Evolutionary conservation across 2,797 vertebrate species (phyloP), one percentile per base, ranked within the genome.

Genomic region (Bucorvus abyssinicus): DNA sequence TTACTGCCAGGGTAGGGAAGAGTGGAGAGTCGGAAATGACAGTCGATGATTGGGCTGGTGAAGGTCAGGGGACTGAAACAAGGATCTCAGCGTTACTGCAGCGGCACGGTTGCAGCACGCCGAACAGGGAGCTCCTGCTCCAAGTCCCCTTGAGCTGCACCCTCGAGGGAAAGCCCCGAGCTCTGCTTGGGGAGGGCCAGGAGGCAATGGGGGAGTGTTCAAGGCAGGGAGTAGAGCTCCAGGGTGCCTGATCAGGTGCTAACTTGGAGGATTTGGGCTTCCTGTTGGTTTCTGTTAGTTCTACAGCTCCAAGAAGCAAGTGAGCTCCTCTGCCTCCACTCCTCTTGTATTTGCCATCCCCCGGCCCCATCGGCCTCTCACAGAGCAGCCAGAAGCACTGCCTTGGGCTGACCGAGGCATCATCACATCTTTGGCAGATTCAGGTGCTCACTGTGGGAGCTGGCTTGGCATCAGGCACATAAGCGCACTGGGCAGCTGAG

Each of bases 31-130:
- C 59, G 42, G 80, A 78, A 81, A 74, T 40, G 90, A 55, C 86
- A 87, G 71, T n/a, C 81, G 64, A 55, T 74, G 44, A 63, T 90
- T 63, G 88, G 91, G 77, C 85, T 94, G 87, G 65, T 76, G 87
- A 91, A 94, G 85, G 93, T 90, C 82, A 56, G 88, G 91, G 63
- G 73, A 64, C 10, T 20, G 14, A 73, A 93, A 75, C 63, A 50
- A 59, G 71, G 75, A 7, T 57, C 17, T 44, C 32, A 9, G 61
- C 49, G 57, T 67, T 42, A 21, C 27, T 57, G 79, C 84, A 71
- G 89, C 50, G 47, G 45, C 69, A 67, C 34, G 16, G 67, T 7
- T 60, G 57, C 77, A 59, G 38, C 55, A 47, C 30, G 2, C 30
- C 5, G 1, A 75, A 44, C 29, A 44, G 26, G 38, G 22, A 40